Conservation (phyloP, 2,113 vertebrate genomes). For the Hydrochoerus hydrochaeris region DNA sequence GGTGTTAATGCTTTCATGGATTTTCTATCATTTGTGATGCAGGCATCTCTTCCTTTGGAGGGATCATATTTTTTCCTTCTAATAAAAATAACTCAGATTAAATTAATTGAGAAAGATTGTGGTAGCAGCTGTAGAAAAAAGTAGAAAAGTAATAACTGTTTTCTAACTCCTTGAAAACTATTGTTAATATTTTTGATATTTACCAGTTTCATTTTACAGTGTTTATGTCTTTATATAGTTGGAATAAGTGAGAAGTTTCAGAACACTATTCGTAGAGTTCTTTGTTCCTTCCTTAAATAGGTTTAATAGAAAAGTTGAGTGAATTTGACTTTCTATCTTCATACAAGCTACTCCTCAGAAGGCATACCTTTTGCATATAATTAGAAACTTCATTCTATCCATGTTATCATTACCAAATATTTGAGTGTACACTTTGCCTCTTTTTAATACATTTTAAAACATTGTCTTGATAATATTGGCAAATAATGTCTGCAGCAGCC, state of each 20-base stretch:
- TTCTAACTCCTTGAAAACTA: not conserved
- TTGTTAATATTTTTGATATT: constrained; percentile 11
- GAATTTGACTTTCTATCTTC: not conserved
- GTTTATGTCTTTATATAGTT: not conserved
- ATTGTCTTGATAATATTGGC: not conserved
- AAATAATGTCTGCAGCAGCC: not conserved
- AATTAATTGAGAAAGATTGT: constrained; percentile 17
- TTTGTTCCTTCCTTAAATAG: not conserved
- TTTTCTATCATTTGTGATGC: not conserved
- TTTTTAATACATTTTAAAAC: not conserved
- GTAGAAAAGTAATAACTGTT: not conserved
- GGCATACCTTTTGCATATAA: not conserved
- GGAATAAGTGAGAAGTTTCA: not conserved
- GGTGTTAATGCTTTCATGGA: not conserved
- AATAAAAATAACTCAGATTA: not conserved
- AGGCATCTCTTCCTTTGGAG: not conserved
- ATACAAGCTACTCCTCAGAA: not conserved
- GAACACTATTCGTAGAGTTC: not conserved
- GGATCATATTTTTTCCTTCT: not conserved
- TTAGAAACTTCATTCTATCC: not conserved
- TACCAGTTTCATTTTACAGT: constrained; percentile 28
- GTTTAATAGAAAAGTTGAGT: not conserved
- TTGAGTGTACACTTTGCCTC: not conserved
- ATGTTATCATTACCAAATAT: not conserved
- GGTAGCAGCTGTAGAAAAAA: not conserved